Evolutionary conservation across 2,888 invertebrate species (phyloP).

Genomic region (Callimorpha dominula): DNA sequence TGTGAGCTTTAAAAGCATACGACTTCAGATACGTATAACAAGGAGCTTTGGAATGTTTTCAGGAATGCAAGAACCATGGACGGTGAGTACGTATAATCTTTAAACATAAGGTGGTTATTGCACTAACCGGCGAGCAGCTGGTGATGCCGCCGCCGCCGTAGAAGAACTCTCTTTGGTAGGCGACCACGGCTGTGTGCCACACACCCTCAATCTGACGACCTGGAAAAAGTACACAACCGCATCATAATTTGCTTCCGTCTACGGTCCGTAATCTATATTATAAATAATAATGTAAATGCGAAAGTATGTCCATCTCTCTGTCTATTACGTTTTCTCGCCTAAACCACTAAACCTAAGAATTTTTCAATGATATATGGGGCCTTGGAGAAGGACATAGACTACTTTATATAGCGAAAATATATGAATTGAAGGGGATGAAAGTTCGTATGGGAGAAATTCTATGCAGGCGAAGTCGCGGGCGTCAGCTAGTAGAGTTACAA

Average conservation of each 20-base stretch:
- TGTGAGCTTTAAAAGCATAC: background rate
- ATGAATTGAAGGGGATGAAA: background rate
- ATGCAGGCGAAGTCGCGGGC: background rate
- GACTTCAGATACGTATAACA: background rate
- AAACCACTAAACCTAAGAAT: background rate
- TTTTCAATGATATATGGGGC: background rate
- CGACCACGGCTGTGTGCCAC: constrained; percentile 98
- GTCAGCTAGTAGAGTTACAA: background rate
- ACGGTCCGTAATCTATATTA: background rate
- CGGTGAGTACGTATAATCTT: background rate
- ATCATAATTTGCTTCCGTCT: background rate
- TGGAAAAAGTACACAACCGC: constrained; percentile 65
- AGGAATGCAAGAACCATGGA: background rate
- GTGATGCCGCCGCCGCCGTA: constrained; percentile 94
- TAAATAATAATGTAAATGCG: background rate
- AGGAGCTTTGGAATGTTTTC: background rate
- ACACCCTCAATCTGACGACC: constrained; percentile 95
- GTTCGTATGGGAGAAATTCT: background rate
- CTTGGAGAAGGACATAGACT: background rate
- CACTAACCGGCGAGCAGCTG: constrained; percentile 92
- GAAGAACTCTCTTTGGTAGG: constrained; percentile 95
- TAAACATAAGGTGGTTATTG: background rate
- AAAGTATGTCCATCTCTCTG: background rate
- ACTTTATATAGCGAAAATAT: background rate
- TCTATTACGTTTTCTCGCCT: background rate